Percentiles rank a stretch among this genome's conserved stretches.
These are phyloP conservation scores for Pharmacophagus antenor DNA, from an alignment of 2,888 invertebrate genomes.

Conservation along the genomic window DNA sequence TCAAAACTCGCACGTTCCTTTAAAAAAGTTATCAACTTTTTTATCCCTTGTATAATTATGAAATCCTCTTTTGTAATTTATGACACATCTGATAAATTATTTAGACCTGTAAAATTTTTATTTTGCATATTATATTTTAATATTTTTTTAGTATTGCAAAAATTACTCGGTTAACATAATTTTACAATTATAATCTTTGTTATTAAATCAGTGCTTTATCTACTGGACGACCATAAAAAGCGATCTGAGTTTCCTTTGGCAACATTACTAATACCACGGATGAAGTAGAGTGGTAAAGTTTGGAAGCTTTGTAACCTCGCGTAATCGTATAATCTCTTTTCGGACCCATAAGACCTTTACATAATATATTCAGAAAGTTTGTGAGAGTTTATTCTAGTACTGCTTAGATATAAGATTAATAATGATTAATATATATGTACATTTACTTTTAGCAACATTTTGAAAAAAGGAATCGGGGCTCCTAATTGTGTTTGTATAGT, in stretches of 20 bases:
- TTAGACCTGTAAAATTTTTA: too few species aligned
- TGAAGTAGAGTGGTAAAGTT: constrained; percentile 1
- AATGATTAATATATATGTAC: neutral
- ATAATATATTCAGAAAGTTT: constrained; percentile 5
- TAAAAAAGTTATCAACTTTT: too few species aligned
- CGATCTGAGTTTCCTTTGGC: neutral
- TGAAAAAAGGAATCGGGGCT: neutral
- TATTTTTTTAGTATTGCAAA: too few species aligned
- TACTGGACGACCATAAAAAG: neutral
- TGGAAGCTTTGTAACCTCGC: constrained; percentile 6
- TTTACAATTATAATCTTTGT: too few species aligned
- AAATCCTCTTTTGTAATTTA: too few species aligned
- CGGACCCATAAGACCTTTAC: neutral
- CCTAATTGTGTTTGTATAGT: too few species aligned
- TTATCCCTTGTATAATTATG: too few species aligned
- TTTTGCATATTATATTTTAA: too few species aligned
- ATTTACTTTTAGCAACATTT: neutral
- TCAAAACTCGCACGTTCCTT: too few species aligned
- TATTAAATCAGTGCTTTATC: neutral
- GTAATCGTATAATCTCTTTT: constrained; percentile 2
- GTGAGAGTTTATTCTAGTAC: neutral
- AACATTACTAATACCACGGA: neutral
- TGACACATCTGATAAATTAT: too few species aligned
- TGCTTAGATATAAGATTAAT: neutral
- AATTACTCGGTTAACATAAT: too few species aligned